Percentiles rank a stretch among this genome's conserved stretches.
These are phyloP conservation scores for Porites divaricata DNA, from an alignment of 92 coral and sea anemone genomes.

Conservation along the genomic window DNA sequence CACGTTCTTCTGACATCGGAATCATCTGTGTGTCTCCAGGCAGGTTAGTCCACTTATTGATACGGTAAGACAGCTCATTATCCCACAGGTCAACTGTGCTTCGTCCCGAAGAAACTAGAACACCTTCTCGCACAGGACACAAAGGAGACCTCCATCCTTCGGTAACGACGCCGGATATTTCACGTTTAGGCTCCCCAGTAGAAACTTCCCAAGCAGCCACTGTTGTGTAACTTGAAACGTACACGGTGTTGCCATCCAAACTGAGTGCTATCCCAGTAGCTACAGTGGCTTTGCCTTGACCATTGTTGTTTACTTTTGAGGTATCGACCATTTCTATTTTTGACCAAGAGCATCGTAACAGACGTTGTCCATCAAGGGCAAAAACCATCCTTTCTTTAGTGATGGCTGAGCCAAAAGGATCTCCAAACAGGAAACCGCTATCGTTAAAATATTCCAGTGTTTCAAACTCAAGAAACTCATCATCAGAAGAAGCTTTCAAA, in stretches of 20 bases:
- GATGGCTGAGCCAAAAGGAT: too few relatives aligned
- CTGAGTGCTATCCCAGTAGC: too few relatives aligned
- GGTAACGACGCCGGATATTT: too few relatives aligned
- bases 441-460: too few relatives aligned
- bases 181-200: constrained; percentile 9
- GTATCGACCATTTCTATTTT: too few relatives aligned
- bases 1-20: constrained; percentile 27
- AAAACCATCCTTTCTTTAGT: too few relatives aligned
- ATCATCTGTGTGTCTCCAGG: not conserved
- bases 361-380: too few relatives aligned
- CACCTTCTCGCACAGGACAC: constrained; percentile 30
- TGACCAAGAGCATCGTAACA: too few relatives aligned
- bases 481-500: not conserved
- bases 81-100: constrained; percentile 33
- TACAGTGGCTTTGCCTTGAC: too few relatives aligned
- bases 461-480: too few relatives aligned
- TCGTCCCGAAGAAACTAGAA: not conserved
- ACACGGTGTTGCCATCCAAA: constrained; percentile 5
- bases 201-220: not conserved
- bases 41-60: not conserved
- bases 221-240: not conserved
- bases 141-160: not conserved
- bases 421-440: too few relatives aligned
- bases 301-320: too few relatives aligned
- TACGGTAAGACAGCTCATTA: constrained; percentile 17